These are phyloP conservation scores for Tyria jacobaeae DNA, from an alignment of 2,888 invertebrate species.

Conservation along the genomic window DNA sequence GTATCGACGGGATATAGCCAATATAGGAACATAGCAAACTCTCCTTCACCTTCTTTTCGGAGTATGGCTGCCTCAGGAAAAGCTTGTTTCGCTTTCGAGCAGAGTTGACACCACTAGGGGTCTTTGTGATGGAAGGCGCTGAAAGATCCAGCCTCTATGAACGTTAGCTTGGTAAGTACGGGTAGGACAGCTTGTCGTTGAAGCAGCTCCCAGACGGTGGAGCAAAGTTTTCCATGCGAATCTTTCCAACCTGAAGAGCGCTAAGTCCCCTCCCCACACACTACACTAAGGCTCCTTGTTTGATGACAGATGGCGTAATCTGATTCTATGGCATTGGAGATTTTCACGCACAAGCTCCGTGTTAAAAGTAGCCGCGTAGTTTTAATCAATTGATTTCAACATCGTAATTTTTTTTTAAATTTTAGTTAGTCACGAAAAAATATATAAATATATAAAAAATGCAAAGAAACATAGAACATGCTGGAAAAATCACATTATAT, in stretches of 20 bases:
- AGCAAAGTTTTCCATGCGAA: neutral
- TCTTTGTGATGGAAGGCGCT: no score
- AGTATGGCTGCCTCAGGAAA: no score
- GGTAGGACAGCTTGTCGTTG: neutral
- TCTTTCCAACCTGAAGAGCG: neutral
- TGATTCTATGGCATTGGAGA: no score
- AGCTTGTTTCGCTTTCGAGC: no score
- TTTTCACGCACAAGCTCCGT: neutral
- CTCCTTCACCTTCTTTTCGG: no score
- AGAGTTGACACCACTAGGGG: no score
- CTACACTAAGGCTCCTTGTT: neutral
- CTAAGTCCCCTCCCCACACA: neutral
- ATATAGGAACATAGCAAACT: no score
- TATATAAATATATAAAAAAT: neutral
- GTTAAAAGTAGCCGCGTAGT: neutral
- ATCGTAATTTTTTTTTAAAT: neutral
- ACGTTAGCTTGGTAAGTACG: neutral
- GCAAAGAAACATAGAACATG: neutral
- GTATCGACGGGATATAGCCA: no score
- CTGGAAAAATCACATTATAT: neutral
- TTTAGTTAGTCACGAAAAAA: slow-evolving; percentile 1
- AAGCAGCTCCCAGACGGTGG: no score
- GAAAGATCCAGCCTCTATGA: neutral
- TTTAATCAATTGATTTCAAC: neutral
- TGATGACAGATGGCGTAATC: neutral